These are phyloP conservation scores for Procambarus clarkii DNA, from an alignment of 1,140 invertebrate species.

Conservation along the genomic window DNA sequence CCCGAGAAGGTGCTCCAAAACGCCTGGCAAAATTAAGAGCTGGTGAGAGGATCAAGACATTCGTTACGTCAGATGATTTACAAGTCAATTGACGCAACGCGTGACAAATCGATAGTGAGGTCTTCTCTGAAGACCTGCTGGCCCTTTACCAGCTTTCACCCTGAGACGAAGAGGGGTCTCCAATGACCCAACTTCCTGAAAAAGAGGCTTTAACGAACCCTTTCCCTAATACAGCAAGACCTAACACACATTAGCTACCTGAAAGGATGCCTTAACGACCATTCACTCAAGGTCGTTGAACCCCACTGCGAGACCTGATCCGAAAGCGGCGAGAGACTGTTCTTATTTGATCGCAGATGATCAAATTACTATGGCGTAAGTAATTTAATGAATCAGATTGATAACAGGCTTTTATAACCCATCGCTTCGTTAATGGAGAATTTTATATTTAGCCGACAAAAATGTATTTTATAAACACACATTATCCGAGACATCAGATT, in stretches of 20 bases:
- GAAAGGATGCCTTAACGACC: too few relatives aligned
- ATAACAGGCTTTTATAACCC: not conserved
- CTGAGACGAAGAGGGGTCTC: too few relatives aligned
- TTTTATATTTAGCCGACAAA: not conserved
- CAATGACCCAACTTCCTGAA: too few relatives aligned
- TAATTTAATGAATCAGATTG: not conserved
- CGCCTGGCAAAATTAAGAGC: conserved; percentile 15
- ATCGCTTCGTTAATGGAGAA: not conserved
- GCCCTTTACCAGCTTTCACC: too few relatives aligned
- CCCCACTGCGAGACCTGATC: too few relatives aligned
- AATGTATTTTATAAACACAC: too few relatives aligned
- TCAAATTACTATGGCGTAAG: not conserved
- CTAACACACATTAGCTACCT: too few relatives aligned
- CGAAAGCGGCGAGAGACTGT: not conserved
- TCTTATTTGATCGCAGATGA: not conserved
- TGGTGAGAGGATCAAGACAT: conserved; percentile 39
- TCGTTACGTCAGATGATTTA: conserved; percentile 27
- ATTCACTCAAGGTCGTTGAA: too few relatives aligned
- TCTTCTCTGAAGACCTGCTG: not conserved
- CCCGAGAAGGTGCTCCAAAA: conserved; percentile 4
- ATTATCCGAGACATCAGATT: too few relatives aligned
- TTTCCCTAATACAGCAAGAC: too few relatives aligned
- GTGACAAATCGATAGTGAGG: conserved; percentile 37
- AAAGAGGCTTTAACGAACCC: too few relatives aligned
- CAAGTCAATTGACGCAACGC: conserved; percentile 9